Evolutionary conservation across 2,888 invertebrate genomes (phyloP).

Genomic region (Tachina lurida): DNA sequence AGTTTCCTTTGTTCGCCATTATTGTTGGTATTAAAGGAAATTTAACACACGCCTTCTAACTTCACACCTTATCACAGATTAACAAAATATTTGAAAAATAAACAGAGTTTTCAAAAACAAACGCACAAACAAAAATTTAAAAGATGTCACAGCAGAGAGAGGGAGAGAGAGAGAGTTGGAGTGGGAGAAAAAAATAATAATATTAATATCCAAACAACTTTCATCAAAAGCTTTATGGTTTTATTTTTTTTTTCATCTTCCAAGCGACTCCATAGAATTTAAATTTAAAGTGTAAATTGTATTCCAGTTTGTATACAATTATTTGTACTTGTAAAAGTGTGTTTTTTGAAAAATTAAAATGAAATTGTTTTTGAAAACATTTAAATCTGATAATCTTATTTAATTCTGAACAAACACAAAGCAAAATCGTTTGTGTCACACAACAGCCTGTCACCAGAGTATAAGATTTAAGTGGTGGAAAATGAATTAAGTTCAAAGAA

Average conservation of each 20-base stretch:
- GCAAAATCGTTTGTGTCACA: constrained; percentile 12
- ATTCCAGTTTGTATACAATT: not conserved
- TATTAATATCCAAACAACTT: constrained; percentile 43
- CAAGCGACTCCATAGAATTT: constrained; percentile 31
- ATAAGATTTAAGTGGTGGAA: not conserved
- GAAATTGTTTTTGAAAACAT: constrained; percentile 9
- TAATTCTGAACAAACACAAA: constrained; percentile 43
- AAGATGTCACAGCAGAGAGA: constrained; percentile 20
- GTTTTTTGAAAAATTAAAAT: not conserved
- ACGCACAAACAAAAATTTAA: constrained; percentile 6
- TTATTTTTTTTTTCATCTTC: not conserved
- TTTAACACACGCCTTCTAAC: constrained; percentile 61
- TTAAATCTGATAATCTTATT: constrained; percentile 66
- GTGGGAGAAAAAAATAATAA: not conserved
- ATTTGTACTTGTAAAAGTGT: constrained; percentile 11
- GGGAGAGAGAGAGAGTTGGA: no score
- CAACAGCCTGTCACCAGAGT: constrained; percentile 13
- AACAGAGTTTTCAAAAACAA: constrained; percentile 36
- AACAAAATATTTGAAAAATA: constrained; percentile 42
- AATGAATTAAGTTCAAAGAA: not conserved
- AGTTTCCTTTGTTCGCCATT: constrained; percentile 36
- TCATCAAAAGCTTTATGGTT: constrained; percentile 39
- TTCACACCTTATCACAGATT: constrained; percentile 70
- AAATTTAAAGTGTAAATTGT: constrained; percentile 44
- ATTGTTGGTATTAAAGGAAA: constrained; percentile 52